A percentile compares a stretch with the other conserved stretches of the same genome.
Conservation (phyloP, 37 sponge, comb jelly and placozoan species). For the Agelas oroides region DNA sequence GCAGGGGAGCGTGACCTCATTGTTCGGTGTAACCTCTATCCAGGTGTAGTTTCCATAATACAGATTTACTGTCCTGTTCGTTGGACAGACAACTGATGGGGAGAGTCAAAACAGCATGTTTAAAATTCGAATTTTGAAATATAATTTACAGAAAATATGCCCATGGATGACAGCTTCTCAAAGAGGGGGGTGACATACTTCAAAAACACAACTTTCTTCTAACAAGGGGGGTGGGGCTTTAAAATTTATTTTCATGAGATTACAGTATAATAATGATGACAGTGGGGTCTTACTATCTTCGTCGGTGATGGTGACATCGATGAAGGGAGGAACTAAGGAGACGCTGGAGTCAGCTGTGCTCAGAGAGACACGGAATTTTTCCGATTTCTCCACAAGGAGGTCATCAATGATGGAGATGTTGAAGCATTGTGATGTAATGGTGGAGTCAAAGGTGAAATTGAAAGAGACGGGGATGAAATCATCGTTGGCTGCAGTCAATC, state of each 20-base stretch:
- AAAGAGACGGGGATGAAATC: constrained; percentile 6
- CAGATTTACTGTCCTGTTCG: too few relatives aligned
- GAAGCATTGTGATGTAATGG: not conserved
- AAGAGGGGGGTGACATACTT: too few relatives aligned
- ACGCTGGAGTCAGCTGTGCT: constrained; percentile 3
- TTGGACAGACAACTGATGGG: constrained; percentile 31
- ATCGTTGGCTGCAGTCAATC: not conserved
- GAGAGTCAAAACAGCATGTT: too few relatives aligned
- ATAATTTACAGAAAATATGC: too few relatives aligned
- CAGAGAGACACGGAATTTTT: constrained; percentile 1
- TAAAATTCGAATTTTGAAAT: too few relatives aligned
- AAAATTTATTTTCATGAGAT: too few relatives aligned
- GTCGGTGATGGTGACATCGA: constrained; percentile 28
- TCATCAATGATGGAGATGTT: constrained; percentile 1
- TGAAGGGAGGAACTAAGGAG: not conserved
- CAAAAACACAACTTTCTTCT: too few relatives aligned
- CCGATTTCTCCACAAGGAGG: constrained; percentile 16
- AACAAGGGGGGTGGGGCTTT: too few relatives aligned
- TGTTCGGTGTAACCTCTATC: constrained; percentile 20
- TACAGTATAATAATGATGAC: not conserved
- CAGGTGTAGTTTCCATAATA: constrained; percentile 3
- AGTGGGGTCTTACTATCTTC: constrained; percentile 24
- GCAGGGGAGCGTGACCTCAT: constrained; percentile 4
- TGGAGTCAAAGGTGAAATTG: constrained; percentile 15
- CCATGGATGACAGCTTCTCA: too few relatives aligned